Percentiles rank a stretch among this genome's conserved stretches.
These are phyloP conservation scores for Smittia aterrima DNA, from an alignment of 2,888 invertebrate species.

Conservation along the genomic window DNA sequence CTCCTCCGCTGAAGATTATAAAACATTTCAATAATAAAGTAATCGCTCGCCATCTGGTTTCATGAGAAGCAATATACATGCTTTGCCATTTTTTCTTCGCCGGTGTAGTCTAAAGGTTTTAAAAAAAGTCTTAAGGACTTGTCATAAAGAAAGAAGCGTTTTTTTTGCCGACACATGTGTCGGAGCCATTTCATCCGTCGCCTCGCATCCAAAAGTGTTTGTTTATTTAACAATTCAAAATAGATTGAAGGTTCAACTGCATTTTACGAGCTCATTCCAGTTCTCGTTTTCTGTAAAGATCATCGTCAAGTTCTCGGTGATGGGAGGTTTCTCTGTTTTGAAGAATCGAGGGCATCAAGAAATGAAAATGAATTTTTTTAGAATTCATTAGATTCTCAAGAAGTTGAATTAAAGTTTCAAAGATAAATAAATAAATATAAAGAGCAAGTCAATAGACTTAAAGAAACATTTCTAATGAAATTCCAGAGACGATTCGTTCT, in stretches of 20 bases:
- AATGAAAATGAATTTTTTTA: no score
- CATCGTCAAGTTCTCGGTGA: no score
- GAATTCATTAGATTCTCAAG: no score
- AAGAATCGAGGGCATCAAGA: no score
- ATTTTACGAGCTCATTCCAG: not conserved
- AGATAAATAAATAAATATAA: no score
- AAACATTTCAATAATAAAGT: slow-evolving; percentile 22
- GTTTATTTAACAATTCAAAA: slow-evolving; percentile 13
- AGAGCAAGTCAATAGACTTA: not conserved
- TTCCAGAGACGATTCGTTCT: not conserved
- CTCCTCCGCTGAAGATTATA: not conserved
- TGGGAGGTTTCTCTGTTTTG: no score
- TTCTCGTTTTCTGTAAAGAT: no score
- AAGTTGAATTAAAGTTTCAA: no score
- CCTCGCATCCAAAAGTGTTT: not conserved
- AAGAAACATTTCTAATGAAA: not conserved
- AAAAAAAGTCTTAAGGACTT: slow-evolving; percentile 5
- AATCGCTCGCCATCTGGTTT: slow-evolving; percentile 10
- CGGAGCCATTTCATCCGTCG: not conserved
- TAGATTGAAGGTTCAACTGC: not conserved
- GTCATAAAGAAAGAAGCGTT: not conserved
- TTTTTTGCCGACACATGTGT: slow-evolving; percentile 1
- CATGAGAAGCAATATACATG: not conserved
- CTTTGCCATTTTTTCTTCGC: not conserved
- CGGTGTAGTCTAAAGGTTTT: not conserved